Conservation (phyloP, 2,888 invertebrate species). For the Pachymerium ferrugineum region DNA sequence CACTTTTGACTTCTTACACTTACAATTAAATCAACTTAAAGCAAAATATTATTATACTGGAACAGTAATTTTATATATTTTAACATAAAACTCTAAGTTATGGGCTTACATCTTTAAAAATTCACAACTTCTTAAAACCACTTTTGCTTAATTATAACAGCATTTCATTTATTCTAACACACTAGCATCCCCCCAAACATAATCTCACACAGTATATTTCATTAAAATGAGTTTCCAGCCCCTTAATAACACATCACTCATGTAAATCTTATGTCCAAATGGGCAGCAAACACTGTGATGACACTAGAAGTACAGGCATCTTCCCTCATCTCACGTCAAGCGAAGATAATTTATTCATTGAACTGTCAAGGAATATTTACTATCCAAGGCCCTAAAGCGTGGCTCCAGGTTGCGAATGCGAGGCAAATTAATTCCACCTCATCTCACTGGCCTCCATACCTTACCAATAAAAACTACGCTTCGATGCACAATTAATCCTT, state of each 20-base stretch:
- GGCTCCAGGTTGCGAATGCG: neutral
- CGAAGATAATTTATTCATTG: slow-evolving; percentile 17
- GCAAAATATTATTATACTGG: too few relatives aligned
- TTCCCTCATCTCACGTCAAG: neutral
- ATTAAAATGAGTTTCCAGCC: neutral
- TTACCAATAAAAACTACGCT: slow-evolving; percentile 7
- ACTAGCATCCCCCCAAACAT: neutral
- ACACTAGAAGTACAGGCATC: neutral
- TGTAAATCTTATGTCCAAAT: neutral
- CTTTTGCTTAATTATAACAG: too few relatives aligned
- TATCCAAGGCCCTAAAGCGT: neutral
- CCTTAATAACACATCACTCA: neutral
- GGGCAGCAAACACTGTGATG: neutral
- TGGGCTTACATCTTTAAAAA: too few relatives aligned
- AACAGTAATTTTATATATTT: too few relatives aligned
- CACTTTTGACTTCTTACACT: too few relatives aligned
- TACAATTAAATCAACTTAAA: too few relatives aligned
- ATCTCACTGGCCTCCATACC: too few relatives aligned
- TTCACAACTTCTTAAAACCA: too few relatives aligned
- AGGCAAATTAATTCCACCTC: slow-evolving; percentile 18
- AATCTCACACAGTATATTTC: neutral
- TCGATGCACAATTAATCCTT: neutral
- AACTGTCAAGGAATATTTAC: slow-evolving; percentile 18
- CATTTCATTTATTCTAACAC: too few relatives aligned
- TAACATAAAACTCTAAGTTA: too few relatives aligned